Evolutionary conservation across 1,140 invertebrate genomes (phyloP).

Genomic region (Ceratina calcarata): DNA sequence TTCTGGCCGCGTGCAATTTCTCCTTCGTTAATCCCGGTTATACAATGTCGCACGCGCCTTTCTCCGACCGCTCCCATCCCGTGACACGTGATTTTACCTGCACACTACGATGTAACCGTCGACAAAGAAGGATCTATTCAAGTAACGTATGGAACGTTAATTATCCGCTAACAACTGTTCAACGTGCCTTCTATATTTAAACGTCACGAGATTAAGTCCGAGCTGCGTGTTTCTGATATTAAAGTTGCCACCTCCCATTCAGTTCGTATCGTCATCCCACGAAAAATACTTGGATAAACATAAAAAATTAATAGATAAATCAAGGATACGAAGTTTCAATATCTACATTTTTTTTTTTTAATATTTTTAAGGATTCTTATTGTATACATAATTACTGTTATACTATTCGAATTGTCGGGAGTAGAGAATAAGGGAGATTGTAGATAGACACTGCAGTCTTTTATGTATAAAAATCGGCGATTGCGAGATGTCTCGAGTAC

Average conservation of each 20-base stretch:
- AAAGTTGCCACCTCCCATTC: not conserved
- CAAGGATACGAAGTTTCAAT: too few relatives aligned
- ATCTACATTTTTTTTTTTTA: too few relatives aligned
- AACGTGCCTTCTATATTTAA: not conserved
- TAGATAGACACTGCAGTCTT: too few relatives aligned
- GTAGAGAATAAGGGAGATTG: too few relatives aligned
- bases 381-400: too few relatives aligned
- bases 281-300: not conserved
- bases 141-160: not conserved
- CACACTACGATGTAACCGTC: not conserved
- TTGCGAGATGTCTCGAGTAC: not conserved
- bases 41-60: not conserved
- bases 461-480: too few relatives aligned
- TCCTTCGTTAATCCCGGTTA: constrained; percentile 6
- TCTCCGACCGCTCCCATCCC: not conserved
- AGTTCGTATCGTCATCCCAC: not conserved
- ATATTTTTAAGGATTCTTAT: too few relatives aligned
- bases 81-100: constrained; percentile 8
- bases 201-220: not conserved
- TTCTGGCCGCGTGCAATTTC: constrained; percentile 31
- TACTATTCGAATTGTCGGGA: too few relatives aligned
- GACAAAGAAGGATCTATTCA: not conserved
- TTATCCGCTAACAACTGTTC: constrained; percentile 18
- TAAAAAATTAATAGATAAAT: too few relatives aligned
- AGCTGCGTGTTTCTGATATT: not conserved